phyloP scores from a whole-genome alignment of 1,140 invertebrate genomes.

The Platorchestia sp. region DNA sequence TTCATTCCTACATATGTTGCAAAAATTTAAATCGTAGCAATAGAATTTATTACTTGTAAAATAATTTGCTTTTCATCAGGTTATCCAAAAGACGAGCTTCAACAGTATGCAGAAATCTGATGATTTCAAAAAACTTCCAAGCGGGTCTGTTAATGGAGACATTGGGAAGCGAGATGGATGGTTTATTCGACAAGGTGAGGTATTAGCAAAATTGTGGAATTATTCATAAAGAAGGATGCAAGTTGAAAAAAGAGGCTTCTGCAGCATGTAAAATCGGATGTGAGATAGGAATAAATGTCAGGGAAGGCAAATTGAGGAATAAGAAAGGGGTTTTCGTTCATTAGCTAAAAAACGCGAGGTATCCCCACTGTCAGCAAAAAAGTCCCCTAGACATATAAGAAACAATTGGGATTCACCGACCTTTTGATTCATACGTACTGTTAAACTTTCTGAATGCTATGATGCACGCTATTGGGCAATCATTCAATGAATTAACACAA shows the following conservation, averaged over 20 bases:
- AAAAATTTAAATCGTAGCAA: background rate
- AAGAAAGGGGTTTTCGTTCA: no score
- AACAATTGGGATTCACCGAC: no score
- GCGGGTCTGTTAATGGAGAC: slow-evolving; percentile 75
- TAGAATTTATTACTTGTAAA: background rate
- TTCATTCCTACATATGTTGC: background rate
- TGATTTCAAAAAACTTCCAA: slow-evolving; percentile 84
- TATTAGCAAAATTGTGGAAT: background rate
- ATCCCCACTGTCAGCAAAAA: no score
- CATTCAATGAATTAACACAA: background rate
- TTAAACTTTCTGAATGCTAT: background rate
- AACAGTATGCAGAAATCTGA: background rate
- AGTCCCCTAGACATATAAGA: no score
- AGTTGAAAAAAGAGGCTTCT: background rate
- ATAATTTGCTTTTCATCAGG: background rate
- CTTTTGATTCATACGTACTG: background rate
- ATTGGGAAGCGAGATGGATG: background rate
- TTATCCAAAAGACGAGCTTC: slow-evolving; percentile 23
- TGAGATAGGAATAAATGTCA: no score
- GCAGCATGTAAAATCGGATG: background rate
- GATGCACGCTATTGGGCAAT: background rate
- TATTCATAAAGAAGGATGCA: background rate
- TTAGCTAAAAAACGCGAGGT: no score
- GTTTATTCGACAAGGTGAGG: slow-evolving; percentile 10
- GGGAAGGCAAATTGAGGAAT: no score